Evolutionary conservation across 2,113 vertebrate genomes (phyloP).

Genomic region (Hydrochoerus hydrochaeris): DNA sequence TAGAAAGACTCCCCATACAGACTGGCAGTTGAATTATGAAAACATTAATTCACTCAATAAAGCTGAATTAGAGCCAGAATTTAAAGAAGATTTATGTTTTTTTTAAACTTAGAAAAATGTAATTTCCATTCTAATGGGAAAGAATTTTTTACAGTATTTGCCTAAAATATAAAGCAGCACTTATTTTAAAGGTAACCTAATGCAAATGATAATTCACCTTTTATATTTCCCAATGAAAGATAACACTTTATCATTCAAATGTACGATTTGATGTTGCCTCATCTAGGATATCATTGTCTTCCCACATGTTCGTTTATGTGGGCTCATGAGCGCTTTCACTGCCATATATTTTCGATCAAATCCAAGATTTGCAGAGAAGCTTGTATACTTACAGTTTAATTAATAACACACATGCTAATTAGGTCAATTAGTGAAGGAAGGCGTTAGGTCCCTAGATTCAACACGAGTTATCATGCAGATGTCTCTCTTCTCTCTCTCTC

Average conservation of each 20-base stretch:
- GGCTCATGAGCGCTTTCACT: not conserved
- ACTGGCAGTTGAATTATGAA: not conserved
- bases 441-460: not conserved
- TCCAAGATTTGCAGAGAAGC: not conserved
- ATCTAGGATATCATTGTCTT: not conserved
- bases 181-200: conserved; percentile 14
- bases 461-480: not conserved
- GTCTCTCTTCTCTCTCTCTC: not conserved
- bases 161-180: conserved; percentile 5
- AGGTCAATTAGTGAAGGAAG: not conserved
- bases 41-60: conserved; percentile 40
- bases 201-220: not conserved
- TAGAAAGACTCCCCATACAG: not conserved
- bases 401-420: not conserved
- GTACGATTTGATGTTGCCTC: not conserved
- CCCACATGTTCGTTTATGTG: not conserved
- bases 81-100: not conserved
- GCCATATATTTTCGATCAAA: not conserved
- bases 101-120: not conserved
- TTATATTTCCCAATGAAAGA: conserved; percentile 36
- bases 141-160: conserved; percentile 21
- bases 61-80: conserved; percentile 12
- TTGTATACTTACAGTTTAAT: not conserved
- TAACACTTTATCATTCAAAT: not conserved
- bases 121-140: conserved; percentile 16